Conservation (phyloP, 1,140 invertebrate genomes). For the Drosophila chauvacae region DNA sequence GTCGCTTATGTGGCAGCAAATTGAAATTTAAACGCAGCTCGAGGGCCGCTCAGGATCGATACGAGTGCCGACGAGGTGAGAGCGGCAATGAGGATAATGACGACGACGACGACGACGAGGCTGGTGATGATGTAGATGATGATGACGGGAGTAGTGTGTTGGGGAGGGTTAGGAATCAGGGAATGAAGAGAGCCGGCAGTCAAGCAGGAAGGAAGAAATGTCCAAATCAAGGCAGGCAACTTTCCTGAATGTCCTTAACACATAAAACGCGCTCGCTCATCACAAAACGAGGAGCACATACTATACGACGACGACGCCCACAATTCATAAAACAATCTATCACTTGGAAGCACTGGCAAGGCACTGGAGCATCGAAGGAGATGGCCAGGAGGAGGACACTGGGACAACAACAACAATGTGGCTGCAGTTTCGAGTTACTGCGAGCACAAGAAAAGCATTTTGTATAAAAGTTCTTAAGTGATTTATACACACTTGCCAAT, state of each 20-base stretch:
- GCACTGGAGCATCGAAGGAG: slow-evolving; percentile 3
- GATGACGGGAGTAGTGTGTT: slow-evolving; percentile 3
- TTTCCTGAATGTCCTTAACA: slow-evolving; percentile 67
- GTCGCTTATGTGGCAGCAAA: slow-evolving; percentile 79
- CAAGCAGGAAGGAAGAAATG: slow-evolving; percentile 10
- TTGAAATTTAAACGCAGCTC: slow-evolving; percentile 81
- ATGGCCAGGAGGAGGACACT: not conserved
- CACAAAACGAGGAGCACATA: slow-evolving; percentile 4
- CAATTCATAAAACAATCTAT: slow-evolving; percentile 74
- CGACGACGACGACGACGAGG: not conserved
- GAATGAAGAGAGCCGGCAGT: not conserved
- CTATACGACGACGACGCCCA: slow-evolving; percentile 12
- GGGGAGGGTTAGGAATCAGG: slow-evolving; percentile 3
- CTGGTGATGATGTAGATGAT: not conserved
- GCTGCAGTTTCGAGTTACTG: slow-evolving; percentile 66
- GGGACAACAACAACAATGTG: slow-evolving; percentile 44
- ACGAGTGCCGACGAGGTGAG: slow-evolving; percentile 31
- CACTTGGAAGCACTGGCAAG: slow-evolving; percentile 6
- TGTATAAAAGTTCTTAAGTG: slow-evolving; percentile 78
- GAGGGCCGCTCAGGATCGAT: slow-evolving; percentile 73
- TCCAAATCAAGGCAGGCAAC: slow-evolving; percentile 42
- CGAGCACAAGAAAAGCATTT: slow-evolving; percentile 50
- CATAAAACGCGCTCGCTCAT: slow-evolving; percentile 62
- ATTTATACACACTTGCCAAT: slow-evolving; percentile 76
- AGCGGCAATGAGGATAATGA: slow-evolving; percentile 14